Conservation (phyloP, 1,140 invertebrate genomes). For the Bilobella aurantiaca region DNA sequence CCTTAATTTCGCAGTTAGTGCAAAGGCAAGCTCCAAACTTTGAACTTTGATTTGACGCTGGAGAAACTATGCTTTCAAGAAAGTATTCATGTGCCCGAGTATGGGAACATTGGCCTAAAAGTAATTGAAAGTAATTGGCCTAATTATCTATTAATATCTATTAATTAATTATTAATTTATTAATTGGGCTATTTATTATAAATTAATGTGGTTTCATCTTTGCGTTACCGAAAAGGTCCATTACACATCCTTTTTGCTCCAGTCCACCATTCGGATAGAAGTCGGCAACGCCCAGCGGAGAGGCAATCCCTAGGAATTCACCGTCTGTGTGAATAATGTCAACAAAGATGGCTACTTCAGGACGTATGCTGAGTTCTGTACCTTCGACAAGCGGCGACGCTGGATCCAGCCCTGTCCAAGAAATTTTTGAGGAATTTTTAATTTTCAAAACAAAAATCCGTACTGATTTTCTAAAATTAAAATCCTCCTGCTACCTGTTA, state of each 20-base stretch:
- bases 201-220: background rate
- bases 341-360: conserved; percentile 46
- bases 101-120: background rate
- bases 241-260: background rate
- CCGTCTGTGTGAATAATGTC: conserved; percentile 49
- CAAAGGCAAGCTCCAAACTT: background rate
- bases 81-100: background rate
- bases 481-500: too few species aligned
- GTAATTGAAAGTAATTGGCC: too few species aligned
- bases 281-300: conserved; percentile 47
- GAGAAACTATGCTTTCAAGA: background rate
- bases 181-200: background rate
- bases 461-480: too few species aligned
- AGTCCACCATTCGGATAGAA: conserved; percentile 50
- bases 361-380: conserved; percentile 44
- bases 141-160: background rate
- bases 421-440: too few species aligned
- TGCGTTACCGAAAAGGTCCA: background rate
- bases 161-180: background rate
- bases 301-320: conserved; percentile 46
- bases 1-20: background rate
- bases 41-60: background rate
- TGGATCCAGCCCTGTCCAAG: conserved; percentile 36
- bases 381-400: conserved; percentile 34
- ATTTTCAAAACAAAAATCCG: too few species aligned